A percentile compares a stretch with the other conserved stretches of the same genome.
phyloP scores from a whole-genome alignment of 2,888 invertebrate genomes.

The Lepeophtheirus nordmannii region DNA sequence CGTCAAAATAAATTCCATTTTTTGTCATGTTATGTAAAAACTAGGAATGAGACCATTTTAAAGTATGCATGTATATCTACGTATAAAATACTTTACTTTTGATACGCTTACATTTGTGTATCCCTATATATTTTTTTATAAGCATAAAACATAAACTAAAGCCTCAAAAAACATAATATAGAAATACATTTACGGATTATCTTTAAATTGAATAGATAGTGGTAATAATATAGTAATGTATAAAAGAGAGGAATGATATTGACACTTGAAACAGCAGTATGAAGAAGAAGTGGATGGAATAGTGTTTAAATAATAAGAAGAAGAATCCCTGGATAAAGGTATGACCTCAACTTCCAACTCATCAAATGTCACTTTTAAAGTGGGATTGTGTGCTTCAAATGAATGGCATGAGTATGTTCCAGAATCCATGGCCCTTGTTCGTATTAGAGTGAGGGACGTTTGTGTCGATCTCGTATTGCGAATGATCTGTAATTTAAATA shows the following conservation, averaged over 20 bases:
- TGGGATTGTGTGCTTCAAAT: not conserved
- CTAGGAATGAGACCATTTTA: no score
- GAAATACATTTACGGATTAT: no score
- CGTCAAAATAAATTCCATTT: no score
- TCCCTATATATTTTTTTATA: no score
- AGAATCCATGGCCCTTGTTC: not conserved
- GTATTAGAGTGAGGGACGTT: not conserved
- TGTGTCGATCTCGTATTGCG: conserved; percentile 1
- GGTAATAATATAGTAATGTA: no score
- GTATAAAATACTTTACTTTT: no score
- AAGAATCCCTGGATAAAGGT: not conserved
- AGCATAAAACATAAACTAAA: no score
- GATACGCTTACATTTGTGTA: no score
- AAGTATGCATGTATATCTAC: no score
- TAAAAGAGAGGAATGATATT: not conserved
- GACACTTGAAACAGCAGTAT: not conserved
- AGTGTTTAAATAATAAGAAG: not conserved
- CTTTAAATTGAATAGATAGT: not conserved
- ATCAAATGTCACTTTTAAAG: conserved; percentile 1
- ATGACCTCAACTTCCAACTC: not conserved
- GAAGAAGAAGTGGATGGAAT: not conserved
- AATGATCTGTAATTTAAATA: not conserved
- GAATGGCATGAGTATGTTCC: not conserved
- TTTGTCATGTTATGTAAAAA: no score
- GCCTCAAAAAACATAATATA: no score